phyloP scores from a whole-genome alignment of 2,797 vertebrate genomes.

The Gadopsis bispinosus region DNA sequence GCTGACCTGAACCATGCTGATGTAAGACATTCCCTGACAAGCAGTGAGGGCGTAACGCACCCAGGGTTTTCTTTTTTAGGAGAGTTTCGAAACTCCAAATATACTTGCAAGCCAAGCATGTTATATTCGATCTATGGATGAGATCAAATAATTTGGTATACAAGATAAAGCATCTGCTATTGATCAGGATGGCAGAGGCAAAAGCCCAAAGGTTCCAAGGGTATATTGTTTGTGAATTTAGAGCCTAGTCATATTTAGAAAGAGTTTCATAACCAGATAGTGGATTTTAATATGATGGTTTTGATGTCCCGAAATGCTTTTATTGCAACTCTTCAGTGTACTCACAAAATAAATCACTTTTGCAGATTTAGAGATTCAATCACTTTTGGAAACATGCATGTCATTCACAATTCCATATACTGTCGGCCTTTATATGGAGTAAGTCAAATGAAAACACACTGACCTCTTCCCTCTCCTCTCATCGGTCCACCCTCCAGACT shows the following conservation, averaged over 20 bases:
- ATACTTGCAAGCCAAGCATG: neutral
- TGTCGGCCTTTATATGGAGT: neutral
- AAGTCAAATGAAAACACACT: neutral
- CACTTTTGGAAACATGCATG: neutral
- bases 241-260: neutral
- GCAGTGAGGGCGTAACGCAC: too few species aligned
- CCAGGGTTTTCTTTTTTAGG: neutral
- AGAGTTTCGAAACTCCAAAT: conserved; percentile 3
- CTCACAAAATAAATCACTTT: neutral
- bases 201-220: neutral
- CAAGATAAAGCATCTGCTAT: conserved; percentile 16
- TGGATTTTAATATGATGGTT: conserved; percentile 1
- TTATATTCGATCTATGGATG: conserved; percentile 1
- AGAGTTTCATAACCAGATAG: neutral
- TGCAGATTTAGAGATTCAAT: neutral
- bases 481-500: neutral
- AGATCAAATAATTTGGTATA: conserved; percentile 6
- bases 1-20: conserved; percentile 16
- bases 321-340: neutral
- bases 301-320: neutral
- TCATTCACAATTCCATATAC: neutral
- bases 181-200: neutral
- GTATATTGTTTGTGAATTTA: neutral
- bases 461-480: neutral
- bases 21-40: conserved; percentile 5